phyloP scores from a whole-genome alignment of 2,888 invertebrate species.

The Myopa tessellatipennis region DNA sequence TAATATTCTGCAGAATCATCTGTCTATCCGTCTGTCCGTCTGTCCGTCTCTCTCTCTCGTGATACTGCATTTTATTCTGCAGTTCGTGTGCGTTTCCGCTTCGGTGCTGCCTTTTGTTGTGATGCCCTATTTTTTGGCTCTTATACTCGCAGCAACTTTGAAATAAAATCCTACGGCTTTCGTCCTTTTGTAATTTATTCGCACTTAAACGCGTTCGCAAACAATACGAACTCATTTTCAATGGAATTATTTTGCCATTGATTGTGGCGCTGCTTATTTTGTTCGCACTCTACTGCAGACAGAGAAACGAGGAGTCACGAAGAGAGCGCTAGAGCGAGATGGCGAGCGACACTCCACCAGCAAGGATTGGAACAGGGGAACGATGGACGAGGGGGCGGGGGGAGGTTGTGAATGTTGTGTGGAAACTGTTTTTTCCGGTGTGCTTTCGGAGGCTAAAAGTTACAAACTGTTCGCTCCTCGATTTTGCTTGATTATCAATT shows the following conservation, averaged over 20 bases:
- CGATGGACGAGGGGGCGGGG: background rate
- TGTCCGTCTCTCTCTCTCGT: background rate
- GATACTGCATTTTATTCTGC: background rate
- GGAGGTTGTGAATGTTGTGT: no score
- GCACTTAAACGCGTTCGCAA: constrained; percentile 41
- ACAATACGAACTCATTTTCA: constrained; percentile 37
- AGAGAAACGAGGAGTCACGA: background rate
- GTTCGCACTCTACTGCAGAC: no score
- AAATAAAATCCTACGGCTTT: constrained; percentile 3
- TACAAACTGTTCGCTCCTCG: background rate
- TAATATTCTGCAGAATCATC: background rate
- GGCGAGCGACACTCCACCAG: no score
- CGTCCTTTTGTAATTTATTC: constrained; percentile 43
- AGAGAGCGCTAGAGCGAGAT: background rate
- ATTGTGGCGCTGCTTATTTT: constrained; percentile 13
- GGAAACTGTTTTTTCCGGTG: no score
- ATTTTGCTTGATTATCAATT: constrained; percentile 12
- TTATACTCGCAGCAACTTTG: background rate
- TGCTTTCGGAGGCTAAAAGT: background rate
- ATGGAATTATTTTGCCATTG: constrained; percentile 35
- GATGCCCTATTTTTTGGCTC: background rate
- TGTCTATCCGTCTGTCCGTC: background rate
- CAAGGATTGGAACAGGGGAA: no score
- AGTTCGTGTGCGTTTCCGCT: constrained; percentile 4
- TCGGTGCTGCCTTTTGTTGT: constrained; percentile 1